Evolutionary conservation across 2,113 vertebrate genomes (phyloP).

Genomic region (Psophia crepitans): DNA sequence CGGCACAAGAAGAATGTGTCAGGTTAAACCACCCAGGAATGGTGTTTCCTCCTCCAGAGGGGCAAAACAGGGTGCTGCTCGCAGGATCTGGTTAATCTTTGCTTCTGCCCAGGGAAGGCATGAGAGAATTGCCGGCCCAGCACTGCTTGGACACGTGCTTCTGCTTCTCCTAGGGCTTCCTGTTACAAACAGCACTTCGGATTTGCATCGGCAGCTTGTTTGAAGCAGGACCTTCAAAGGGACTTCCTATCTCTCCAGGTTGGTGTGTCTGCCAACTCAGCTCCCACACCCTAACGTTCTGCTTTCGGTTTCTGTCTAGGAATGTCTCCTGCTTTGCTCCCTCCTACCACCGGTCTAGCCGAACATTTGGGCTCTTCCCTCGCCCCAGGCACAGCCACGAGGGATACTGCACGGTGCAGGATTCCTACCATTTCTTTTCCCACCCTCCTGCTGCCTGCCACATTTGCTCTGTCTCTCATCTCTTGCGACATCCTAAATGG

Average conservation of each 20-base stretch:
- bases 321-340: not conserved
- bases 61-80: not conserved
- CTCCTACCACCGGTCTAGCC: not conserved
- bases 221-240: conserved; percentile 25
- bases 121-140: not conserved
- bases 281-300: not conserved
- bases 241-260: not conserved
- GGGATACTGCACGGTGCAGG: not conserved
- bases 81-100: not conserved
- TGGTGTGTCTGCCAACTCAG: not conserved
- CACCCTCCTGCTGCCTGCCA: not conserved
- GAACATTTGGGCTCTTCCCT: not conserved
- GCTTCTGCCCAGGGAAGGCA: not conserved
- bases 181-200: not conserved
- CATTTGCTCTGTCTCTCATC: not conserved
- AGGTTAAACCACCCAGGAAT: not conserved
- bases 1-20: not conserved
- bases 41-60: accelerated
- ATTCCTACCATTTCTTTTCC: not conserved
- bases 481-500: not conserved
- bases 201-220: not conserved
- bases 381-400: not conserved
- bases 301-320: not conserved
- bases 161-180: not conserved
- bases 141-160: not conserved